Base-by-base conservation (phyloP, 1,140 invertebrate genomes). In the Penaeus vannamei region DNA sequence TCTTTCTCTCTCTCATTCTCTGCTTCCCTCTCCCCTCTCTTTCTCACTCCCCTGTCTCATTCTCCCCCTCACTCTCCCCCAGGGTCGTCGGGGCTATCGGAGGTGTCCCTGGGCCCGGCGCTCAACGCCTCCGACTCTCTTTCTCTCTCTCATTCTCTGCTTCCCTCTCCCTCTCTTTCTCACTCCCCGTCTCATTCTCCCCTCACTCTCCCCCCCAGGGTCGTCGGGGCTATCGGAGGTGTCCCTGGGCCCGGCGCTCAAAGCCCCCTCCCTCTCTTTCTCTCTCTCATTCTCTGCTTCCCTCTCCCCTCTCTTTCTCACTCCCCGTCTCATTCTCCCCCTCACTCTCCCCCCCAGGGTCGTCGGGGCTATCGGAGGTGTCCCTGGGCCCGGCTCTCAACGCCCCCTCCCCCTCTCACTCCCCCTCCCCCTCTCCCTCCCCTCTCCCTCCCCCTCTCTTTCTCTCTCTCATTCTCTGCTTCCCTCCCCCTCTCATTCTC, bases 201-300 rank as follows among this genome's bases (percentile, higher is more conserved):
- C 46, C 10, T 53, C 14, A 5, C 14, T 53, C 46, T 8, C 0
- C 36, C 36, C 36, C 36, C 36, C 36, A 89, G 87, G 81, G 0
- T 59, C 81, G 0, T 89, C 87, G 8, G 87, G 83, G 19, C 66
- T 91, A 32, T n/a, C 66, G n/a, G 90, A 89, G 77, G 90, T 86
- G 85, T 66, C 84, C 84, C 26, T 79, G 69, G 76, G 83, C 0
- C 83, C 85, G 19, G 23, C 86, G 19, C 72, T 64, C 19, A 76
- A 84, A 26, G 62, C 62, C 19, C 64, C 10, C 42, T 46, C 42
- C 10, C 42, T 46, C 42, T 46, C 42, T 46, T 10, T 46, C 3
- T 46, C 10, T 46, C 10, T 46, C 10, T 46, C 10, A 3, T 46
- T 5, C 10, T 3, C 10, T 46, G 3, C 10, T 10, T 46, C 42